phyloP scores from a whole-genome alignment of 2,888 invertebrate species.

The Drosophila rellima region DNA sequence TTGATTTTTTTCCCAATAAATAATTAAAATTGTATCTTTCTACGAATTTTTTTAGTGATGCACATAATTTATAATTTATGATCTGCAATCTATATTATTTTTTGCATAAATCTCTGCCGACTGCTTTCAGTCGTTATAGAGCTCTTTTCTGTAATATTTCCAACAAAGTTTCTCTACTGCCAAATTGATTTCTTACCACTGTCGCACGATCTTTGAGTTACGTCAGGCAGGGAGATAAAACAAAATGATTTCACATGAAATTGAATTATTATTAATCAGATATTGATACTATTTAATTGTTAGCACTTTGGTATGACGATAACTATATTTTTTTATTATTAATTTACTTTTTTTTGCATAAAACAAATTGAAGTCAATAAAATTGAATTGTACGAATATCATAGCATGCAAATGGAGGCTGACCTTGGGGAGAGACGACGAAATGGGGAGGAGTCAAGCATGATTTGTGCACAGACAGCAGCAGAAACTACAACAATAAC shows the following conservation, averaged over 20 bases:
- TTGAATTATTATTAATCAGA: conserved; percentile 43
- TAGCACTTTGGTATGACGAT: conserved; percentile 26
- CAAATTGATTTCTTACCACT: conserved; percentile 6
- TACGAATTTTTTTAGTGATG: neutral
- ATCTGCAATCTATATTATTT: neutral
- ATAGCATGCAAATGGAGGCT: conserved; percentile 63
- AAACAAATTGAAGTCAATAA: conserved; percentile 15
- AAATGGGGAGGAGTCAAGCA: conserved; percentile 70
- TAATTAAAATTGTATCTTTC: neutral
- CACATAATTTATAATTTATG: too few relatives aligned
- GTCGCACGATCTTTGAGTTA: conserved; percentile 14
- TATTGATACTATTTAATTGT: conserved; percentile 32
- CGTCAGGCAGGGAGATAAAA: conserved; percentile 18
- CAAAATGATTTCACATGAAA: conserved; percentile 20
- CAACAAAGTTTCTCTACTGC: too few relatives aligned
- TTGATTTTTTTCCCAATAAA: conserved; percentile 7
- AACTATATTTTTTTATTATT: neutral
- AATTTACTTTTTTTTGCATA: conserved; percentile 5
- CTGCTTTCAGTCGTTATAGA: neutral
- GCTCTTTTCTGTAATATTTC: too few relatives aligned
- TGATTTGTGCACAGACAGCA: conserved; percentile 63
- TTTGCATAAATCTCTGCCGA: neutral
- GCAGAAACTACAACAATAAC: neutral
- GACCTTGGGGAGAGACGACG: conserved; percentile 44
- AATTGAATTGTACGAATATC: conserved; percentile 19